These are phyloP conservation scores for Drosophila imparisetae DNA, from an alignment of 2,888 invertebrate genomes.

Conservation along the genomic window DNA sequence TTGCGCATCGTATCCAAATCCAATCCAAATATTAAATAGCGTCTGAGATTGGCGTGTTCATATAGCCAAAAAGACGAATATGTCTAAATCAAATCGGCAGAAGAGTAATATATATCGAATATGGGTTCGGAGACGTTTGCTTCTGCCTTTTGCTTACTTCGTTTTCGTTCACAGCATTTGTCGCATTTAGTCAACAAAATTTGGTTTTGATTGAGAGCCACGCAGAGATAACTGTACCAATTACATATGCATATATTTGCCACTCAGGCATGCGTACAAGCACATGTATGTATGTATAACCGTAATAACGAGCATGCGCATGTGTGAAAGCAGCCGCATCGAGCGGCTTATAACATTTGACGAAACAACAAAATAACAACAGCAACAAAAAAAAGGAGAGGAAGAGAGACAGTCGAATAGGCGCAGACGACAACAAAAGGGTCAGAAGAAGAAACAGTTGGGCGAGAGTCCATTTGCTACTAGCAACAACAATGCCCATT, in stretches of 20 bases:
- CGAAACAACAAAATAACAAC: conserved; percentile 6
- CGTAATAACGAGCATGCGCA: not conserved
- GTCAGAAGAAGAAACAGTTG: conserved; percentile 63
- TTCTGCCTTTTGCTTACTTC: not conserved
- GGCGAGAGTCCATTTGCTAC: conserved; percentile 41
- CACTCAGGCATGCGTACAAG: not conserved
- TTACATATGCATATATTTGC: conserved; percentile 13
- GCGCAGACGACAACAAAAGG: conserved; percentile 49
- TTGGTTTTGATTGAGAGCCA: conserved; percentile 3
- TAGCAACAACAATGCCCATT: conserved; percentile 58
- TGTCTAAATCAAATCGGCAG: not conserved
- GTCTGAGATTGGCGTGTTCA: too few species aligned
- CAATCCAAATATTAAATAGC: not conserved
- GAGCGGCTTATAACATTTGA: conserved; percentile 45
- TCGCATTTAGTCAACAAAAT: not conserved
- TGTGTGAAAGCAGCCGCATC: conserved; percentile 28
- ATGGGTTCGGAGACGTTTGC: not conserved
- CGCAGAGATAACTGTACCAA: conserved; percentile 65
- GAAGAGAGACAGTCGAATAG: conserved; percentile 8
- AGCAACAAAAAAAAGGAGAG: conserved; percentile 6
- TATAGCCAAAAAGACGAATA: not conserved
- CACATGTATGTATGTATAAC: not conserved
- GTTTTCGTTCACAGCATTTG: not conserved
- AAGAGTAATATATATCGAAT: not conserved
- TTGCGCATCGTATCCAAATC: not conserved